Conservation (phyloP, 2,113 vertebrate species). For the Bubo bubo region DNA sequence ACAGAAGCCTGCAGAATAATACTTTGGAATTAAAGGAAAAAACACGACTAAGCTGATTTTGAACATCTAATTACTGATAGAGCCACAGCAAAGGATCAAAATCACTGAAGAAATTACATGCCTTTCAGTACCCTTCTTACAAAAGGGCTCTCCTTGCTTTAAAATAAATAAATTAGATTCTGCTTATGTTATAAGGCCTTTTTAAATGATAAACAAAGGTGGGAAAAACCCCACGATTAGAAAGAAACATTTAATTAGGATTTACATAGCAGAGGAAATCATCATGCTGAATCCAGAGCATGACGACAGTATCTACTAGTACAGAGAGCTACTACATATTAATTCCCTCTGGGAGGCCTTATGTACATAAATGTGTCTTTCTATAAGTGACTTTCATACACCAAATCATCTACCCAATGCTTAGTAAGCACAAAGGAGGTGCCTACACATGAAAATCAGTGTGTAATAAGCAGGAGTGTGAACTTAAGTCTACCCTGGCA, state of each 20-base stretch:
- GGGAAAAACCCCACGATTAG: not conserved
- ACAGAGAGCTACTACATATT: not conserved
- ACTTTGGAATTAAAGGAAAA: not conserved
- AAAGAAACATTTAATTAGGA: not conserved
- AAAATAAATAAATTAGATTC: not conserved
- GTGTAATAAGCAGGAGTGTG: not conserved
- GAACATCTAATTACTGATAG: not conserved
- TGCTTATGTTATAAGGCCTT: not conserved
- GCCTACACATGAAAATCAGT: not conserved
- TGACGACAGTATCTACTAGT: not conserved
- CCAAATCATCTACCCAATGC: not conserved
- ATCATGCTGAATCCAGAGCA: not conserved
- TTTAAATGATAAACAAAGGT: not conserved
- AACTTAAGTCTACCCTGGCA: not conserved
- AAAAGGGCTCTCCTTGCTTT: not conserved
- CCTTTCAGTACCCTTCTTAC: not conserved
- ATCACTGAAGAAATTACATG: not conserved
- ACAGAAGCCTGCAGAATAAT: not conserved
- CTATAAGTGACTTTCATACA: not conserved
- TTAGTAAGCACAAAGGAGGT: not conserved
- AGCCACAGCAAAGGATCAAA: not conserved
- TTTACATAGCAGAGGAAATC: not conserved
- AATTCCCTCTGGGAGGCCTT: not conserved
- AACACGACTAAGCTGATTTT: not conserved
- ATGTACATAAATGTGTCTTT: not conserved